These are phyloP conservation scores for Gobius niger DNA, from an alignment of 2,113 vertebrate species.

Conservation along the genomic window DNA sequence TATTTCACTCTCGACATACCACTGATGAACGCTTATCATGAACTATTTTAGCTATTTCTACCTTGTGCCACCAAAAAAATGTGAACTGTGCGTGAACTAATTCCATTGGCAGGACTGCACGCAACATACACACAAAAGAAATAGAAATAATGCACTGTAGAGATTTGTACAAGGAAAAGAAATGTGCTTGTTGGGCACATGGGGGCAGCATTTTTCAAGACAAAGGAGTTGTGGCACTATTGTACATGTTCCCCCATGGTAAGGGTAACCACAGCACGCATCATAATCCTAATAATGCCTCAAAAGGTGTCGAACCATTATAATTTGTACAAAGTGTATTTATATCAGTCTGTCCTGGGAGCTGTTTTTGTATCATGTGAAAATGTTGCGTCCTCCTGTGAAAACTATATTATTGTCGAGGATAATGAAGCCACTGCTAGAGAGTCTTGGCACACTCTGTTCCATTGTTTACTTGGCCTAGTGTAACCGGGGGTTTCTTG, in stretches of 20 bases:
- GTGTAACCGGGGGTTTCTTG: neutral
- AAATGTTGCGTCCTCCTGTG: no score
- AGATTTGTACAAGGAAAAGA: neutral
- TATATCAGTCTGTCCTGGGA: neutral
- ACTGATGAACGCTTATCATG: neutral
- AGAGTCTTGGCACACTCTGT: neutral
- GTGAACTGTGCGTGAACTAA: neutral
- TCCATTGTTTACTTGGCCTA: slow-evolving; percentile 4
- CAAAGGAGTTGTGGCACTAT: no score
- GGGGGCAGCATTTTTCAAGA: neutral
- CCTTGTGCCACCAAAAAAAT: neutral
- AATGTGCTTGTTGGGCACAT: neutral
- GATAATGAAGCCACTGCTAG: neutral
- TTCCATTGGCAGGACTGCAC: neutral
- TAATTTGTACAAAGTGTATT: neutral
- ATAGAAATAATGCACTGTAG: neutral
- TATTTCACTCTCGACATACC: neutral
- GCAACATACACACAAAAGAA: neutral
- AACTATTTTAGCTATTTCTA: neutral
- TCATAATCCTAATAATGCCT: no score
- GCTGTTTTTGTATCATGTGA: no score
- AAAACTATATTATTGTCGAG: neutral
- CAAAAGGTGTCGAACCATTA: neutral
- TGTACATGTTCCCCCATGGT: no score
- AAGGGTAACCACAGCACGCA: no score